Conservation (phyloP, 2,888 invertebrate species). For the Isotomurus palustris region DNA sequence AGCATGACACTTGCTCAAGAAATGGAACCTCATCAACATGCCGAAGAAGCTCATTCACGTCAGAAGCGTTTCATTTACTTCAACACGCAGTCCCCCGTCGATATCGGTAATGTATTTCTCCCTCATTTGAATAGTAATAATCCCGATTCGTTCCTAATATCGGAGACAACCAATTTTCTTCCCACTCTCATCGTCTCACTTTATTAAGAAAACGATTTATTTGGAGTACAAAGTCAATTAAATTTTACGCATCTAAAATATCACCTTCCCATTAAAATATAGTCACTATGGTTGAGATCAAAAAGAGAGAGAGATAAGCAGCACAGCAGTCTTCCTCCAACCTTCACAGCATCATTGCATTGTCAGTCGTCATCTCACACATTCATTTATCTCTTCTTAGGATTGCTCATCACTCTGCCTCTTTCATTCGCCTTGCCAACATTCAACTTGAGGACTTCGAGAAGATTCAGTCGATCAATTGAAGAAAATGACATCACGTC, state of each 20-base stretch:
- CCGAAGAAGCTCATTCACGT: slow-evolving; percentile 38
- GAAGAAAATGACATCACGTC: slow-evolving; percentile 31
- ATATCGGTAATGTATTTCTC: slow-evolving; percentile 45
- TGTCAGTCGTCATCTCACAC: not conserved
- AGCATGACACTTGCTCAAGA: too few relatives aligned
- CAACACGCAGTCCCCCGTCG: slow-evolving; percentile 46
- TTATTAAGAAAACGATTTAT: too few relatives aligned
- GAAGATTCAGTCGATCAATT: slow-evolving; percentile 38
- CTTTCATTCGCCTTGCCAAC: slow-evolving; percentile 45
- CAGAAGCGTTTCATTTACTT: slow-evolving; percentile 46
- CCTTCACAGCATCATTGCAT: too few relatives aligned
- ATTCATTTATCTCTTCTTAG: slow-evolving; percentile 12
- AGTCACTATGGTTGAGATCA: too few relatives aligned
- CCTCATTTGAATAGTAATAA: too few relatives aligned
- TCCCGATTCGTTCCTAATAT: too few relatives aligned
- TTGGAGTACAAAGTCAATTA: not conserved
- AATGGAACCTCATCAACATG: too few relatives aligned
- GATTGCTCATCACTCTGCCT: slow-evolving; percentile 43
- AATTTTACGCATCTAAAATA: too few relatives aligned
- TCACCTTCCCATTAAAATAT: too few relatives aligned
- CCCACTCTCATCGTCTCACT: too few relatives aligned
- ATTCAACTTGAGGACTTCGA: slow-evolving; percentile 43
- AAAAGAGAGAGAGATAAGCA: not conserved
- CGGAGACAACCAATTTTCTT: too few relatives aligned
- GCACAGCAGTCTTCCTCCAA: too few relatives aligned